Percentiles rank a stretch among this genome's conserved stretches.
Conservation (phyloP, 1,140 invertebrate species). For the Tetragnatha versicolor region DNA sequence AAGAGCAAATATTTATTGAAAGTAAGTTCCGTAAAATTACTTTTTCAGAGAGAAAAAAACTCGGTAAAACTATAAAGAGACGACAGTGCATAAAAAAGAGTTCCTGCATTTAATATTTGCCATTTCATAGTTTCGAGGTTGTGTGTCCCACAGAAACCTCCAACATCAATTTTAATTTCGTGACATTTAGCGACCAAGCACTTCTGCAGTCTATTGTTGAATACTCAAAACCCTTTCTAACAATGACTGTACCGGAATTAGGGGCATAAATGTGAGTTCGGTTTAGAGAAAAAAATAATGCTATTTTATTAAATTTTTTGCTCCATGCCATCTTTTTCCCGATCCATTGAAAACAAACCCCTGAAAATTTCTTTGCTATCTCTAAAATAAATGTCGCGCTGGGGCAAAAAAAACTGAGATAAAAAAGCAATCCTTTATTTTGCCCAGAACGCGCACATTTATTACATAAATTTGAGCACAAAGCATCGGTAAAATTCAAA, state of each 20-base stretch:
- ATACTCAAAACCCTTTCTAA: slow-evolving; percentile 28
- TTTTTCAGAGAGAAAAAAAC: neutral
- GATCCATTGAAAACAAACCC: slow-evolving; percentile 35
- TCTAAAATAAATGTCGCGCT: slow-evolving; percentile 40
- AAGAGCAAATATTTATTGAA: slow-evolving; percentile 26
- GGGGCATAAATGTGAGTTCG: neutral
- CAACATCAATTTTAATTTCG: slow-evolving; percentile 46
- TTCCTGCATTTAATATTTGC: neutral
- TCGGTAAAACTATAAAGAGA: neutral
- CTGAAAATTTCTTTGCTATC: slow-evolving; percentile 29
- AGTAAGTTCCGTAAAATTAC: neutral
- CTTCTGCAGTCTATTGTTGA: slow-evolving; percentile 24
- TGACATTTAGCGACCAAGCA: slow-evolving; percentile 18
- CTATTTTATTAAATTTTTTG: slow-evolving; percentile 17
- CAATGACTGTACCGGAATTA: slow-evolving; percentile 21
- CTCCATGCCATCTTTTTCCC: neutral
- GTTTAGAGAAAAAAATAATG: neutral
- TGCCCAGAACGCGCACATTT: too few relatives aligned
- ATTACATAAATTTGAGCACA: too few relatives aligned
- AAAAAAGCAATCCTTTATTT: neutral
- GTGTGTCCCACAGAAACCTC: neutral
- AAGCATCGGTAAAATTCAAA: slow-evolving; percentile 7
- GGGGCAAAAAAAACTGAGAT: neutral
- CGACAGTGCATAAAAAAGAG: neutral
- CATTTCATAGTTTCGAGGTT: neutral